phyloP scores from a whole-genome alignment of 2,888 invertebrate species.

The Xestia sexstrigata region DNA sequence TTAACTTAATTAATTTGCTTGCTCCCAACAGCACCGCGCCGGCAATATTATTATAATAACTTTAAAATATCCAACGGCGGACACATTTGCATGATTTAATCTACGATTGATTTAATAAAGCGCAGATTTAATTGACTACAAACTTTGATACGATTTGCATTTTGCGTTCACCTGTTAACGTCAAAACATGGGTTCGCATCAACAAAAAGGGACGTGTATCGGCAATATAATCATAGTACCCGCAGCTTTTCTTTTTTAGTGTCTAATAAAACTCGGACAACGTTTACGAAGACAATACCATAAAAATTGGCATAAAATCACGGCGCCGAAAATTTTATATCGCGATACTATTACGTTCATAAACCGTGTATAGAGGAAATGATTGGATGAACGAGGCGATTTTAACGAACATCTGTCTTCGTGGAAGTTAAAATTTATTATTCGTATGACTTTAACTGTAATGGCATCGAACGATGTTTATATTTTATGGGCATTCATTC shows the following conservation, averaged over 20 bases:
- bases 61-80: conserved; percentile 71
- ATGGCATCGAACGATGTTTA: conserved; percentile 50
- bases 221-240: conserved; percentile 76
- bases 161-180: conserved; percentile 55
- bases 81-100: conserved; percentile 74
- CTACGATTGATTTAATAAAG: conserved; percentile 66
- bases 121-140: conserved; percentile 58
- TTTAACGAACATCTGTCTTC: conserved; percentile 68
- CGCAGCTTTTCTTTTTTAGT: conserved; percentile 74
- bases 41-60: conserved; percentile 75
- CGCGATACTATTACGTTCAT: conserved; percentile 81
- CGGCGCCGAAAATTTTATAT: conserved; percentile 86
- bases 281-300: conserved; percentile 88
- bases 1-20: conserved; percentile 80
- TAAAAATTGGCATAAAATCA: conserved; percentile 89
- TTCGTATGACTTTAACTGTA: conserved; percentile 56
- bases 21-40: conserved; percentile 69
- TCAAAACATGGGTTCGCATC: conserved; percentile 48
- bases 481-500: conserved; percentile 41
- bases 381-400: conserved; percentile 76
- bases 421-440: conserved; percentile 52
- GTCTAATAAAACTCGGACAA: conserved; percentile 85
- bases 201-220: conserved; percentile 50
- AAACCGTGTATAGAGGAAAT: conserved; percentile 79
- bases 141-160: conserved; percentile 61